These are phyloP conservation scores for Panzeria rudis DNA, from an alignment of 2,888 invertebrate genomes.

Conservation along the genomic window DNA sequence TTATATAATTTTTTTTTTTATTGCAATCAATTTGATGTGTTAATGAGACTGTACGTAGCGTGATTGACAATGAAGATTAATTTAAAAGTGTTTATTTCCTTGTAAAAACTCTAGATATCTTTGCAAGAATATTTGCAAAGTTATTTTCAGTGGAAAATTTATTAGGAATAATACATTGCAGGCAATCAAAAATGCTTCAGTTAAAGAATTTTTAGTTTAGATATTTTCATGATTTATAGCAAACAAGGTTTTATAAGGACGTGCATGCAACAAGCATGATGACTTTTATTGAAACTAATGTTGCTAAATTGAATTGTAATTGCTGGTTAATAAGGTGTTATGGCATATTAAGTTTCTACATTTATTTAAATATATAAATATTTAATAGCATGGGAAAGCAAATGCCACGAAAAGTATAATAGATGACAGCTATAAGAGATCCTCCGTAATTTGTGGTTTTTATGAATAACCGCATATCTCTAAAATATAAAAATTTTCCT, in stretches of 20 bases:
- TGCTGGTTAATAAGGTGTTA: slow-evolving; percentile 25
- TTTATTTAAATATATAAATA: slow-evolving; percentile 1
- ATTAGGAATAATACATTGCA: not conserved
- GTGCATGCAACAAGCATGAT: not conserved
- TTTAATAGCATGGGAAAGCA: not conserved
- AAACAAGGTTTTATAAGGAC: slow-evolving; percentile 14
- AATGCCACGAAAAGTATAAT: not conserved
- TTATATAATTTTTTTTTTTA: not conserved
- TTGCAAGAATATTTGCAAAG: not conserved
- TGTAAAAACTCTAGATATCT: slow-evolving; percentile 18
- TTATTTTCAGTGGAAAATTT: slow-evolving; percentile 40
- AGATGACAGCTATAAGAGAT: not conserved
- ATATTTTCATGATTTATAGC: slow-evolving; percentile 23
- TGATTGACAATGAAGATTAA: slow-evolving; percentile 64
- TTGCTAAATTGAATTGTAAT: slow-evolving; percentile 54
- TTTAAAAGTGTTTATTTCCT: slow-evolving; percentile 65
- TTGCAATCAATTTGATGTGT: slow-evolving; percentile 59
- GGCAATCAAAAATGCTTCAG: slow-evolving; percentile 13
- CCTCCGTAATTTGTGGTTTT: not conserved
- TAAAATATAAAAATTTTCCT: too few species aligned
- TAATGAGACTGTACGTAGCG: slow-evolving; percentile 59
- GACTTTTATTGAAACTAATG: slow-evolving; percentile 3
- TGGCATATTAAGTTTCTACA: not conserved
- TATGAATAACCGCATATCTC: too few species aligned
- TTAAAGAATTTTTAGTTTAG: slow-evolving; percentile 20